Conservation (phyloP, 2,113 vertebrate species). For the Neopipo cinnamomea region DNA sequence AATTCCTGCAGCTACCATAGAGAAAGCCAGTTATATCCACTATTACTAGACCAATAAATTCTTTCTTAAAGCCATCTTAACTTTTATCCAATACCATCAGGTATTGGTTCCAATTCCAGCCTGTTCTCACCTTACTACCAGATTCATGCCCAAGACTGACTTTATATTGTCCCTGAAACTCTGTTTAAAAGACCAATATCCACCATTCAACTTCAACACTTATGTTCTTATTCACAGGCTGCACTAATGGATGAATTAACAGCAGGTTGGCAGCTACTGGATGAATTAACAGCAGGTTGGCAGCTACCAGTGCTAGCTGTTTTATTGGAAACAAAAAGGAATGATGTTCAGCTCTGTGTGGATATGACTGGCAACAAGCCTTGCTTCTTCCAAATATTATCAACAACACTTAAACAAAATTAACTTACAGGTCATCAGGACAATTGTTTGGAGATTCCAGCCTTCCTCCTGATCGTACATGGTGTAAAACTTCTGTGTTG, state of each 20-base stretch:
- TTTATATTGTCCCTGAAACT: background rate
- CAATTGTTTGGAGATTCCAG: constrained; percentile 74
- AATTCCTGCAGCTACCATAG: background rate
- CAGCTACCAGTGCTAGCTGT: background rate
- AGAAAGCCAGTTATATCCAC: background rate
- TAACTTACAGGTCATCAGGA: constrained; percentile 75
- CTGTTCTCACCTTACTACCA: background rate
- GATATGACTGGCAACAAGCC: background rate
- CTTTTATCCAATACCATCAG: background rate
- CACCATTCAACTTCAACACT: background rate
- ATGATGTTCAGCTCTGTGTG: background rate
- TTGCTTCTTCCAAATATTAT: background rate
- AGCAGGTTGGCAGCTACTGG: background rate
- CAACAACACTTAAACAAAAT: background rate
- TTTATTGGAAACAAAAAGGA: background rate
- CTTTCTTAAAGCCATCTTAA: background rate
- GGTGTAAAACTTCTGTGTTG: constrained; percentile 78
- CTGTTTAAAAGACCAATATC: background rate
- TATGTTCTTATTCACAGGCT: background rate
- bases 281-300: background rate
- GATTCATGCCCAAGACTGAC: background rate
- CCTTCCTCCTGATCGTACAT: constrained; percentile 71
- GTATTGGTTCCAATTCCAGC: no score
- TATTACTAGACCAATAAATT: background rate
- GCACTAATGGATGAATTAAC: background rate